Percentiles rank a stretch among this genome's conserved stretches.
Evolutionary conservation across 2,113 vertebrate genomes (phyloP).

Genomic region (Telmatochromis sp.): DNA sequence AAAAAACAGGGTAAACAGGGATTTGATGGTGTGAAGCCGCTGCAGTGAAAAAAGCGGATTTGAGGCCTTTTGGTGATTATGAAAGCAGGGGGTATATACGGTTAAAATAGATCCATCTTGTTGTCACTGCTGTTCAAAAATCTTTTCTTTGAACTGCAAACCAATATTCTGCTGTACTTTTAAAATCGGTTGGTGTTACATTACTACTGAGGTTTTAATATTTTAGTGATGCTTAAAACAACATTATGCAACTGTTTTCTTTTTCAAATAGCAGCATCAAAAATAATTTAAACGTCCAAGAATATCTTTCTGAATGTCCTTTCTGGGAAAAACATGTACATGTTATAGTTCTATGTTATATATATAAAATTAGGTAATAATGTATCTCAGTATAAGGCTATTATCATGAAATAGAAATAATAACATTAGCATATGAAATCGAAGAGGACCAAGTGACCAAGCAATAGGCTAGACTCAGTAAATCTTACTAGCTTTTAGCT

Average conservation of each 20-base stretch:
- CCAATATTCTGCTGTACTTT: neutral
- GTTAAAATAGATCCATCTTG: neutral
- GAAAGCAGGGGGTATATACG: neutral
- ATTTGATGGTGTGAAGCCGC: neutral
- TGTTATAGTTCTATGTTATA: neutral
- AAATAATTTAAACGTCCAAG: neutral
- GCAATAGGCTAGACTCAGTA: neutral
- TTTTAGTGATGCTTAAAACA: neutral
- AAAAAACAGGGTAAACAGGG: neutral
- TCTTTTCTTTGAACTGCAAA: neutral
- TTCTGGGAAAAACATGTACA: fast-evolving
- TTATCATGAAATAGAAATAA: neutral
- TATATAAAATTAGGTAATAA: neutral
- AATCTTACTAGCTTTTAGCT: neutral
- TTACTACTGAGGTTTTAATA: neutral
- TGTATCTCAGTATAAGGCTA: neutral
- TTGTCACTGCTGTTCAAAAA: neutral
- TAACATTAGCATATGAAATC: neutral
- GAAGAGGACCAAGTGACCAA: neutral
- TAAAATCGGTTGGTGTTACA: neutral
- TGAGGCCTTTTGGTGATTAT: slow-evolving; percentile 1
- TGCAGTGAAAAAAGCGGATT: neutral
- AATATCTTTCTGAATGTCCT: neutral
- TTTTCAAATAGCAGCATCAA: neutral
- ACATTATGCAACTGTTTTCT: neutral